phyloP scores from a whole-genome alignment of 92 coral and sea anemone species.

The Paragorgia papillata region DNA sequence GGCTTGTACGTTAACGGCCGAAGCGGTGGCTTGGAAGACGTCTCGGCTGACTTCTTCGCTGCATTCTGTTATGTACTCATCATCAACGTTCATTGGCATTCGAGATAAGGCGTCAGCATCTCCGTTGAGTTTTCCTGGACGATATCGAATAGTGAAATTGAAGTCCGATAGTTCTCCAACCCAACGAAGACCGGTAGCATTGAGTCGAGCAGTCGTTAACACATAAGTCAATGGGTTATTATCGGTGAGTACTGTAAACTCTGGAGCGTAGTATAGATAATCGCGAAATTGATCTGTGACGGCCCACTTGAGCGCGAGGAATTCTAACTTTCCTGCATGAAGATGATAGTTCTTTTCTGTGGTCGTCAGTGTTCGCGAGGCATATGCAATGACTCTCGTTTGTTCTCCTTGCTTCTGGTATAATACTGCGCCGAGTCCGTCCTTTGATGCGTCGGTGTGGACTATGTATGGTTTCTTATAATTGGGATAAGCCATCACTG shows the following conservation, averaged over 20 bases:
- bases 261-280: slow-evolving; percentile 30
- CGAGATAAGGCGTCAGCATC: too few relatives aligned
- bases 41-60: too few relatives aligned
- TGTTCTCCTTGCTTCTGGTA: slow-evolving; percentile 28
- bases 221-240: slow-evolving; percentile 50
- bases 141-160: slow-evolving; percentile 7
- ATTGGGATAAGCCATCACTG: slow-evolving; percentile 45
- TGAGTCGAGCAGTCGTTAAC: slow-evolving; percentile 42
- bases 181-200: slow-evolving; percentile 21
- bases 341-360: slow-evolving; percentile 45
- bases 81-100: too few relatives aligned
- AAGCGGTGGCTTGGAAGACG: too few relatives aligned
- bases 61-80: too few relatives aligned
- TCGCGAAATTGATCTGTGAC: slow-evolving; percentile 47
- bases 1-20: too few relatives aligned
- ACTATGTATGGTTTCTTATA: slow-evolving; percentile 27
- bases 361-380: slow-evolving; percentile 36
- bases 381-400: slow-evolving; percentile 19
- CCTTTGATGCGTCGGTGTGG: slow-evolving; percentile 44
- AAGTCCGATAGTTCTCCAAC: slow-evolving; percentile 24
- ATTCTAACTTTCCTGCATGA: slow-evolving; percentile 49
- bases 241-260: slow-evolving; percentile 24
- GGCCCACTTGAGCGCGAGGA: slow-evolving; percentile 43
- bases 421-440: slow-evolving; percentile 39
- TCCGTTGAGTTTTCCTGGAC: slow-evolving; percentile 27